Evolutionary conservation across 2,113 vertebrate genomes (phyloP).

Genomic region (Dryoscopus gambensis): DNA sequence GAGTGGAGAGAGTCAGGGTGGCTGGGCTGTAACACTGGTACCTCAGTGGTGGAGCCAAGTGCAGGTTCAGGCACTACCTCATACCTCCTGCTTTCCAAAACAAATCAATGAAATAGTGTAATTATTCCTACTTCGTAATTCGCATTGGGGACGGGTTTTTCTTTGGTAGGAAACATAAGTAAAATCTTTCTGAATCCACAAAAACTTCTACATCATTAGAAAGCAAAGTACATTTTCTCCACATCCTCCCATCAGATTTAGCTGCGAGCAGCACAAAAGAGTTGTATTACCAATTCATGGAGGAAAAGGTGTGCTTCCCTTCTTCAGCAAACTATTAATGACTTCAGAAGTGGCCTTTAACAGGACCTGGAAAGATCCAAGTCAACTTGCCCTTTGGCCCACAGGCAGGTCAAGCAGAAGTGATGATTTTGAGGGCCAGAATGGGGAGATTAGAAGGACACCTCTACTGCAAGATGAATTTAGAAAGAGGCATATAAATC

Average conservation of each 20-base stretch:
- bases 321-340: neutral
- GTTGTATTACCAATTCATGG: neutral
- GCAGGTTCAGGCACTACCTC: neutral
- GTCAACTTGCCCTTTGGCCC: neutral
- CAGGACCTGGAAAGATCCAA: neutral
- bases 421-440: neutral
- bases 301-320: neutral
- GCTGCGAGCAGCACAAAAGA: neutral
- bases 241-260: neutral
- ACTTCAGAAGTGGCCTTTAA: neutral
- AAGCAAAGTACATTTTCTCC: neutral
- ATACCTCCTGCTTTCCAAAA: neutral
- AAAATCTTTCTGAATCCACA: neutral
- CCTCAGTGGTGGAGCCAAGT: neutral
- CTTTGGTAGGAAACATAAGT: neutral
- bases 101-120: neutral
- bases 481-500: neutral
- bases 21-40: neutral
- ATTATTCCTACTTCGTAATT: neutral
- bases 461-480: neutral
- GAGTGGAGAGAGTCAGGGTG: neutral
- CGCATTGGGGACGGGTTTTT: accelerated
- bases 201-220: neutral
- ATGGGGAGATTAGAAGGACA: neutral
- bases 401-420: neutral